Evolutionary conservation across 2,113 vertebrate genomes (phyloP).

Genomic region (Lepus timidus): DNA sequence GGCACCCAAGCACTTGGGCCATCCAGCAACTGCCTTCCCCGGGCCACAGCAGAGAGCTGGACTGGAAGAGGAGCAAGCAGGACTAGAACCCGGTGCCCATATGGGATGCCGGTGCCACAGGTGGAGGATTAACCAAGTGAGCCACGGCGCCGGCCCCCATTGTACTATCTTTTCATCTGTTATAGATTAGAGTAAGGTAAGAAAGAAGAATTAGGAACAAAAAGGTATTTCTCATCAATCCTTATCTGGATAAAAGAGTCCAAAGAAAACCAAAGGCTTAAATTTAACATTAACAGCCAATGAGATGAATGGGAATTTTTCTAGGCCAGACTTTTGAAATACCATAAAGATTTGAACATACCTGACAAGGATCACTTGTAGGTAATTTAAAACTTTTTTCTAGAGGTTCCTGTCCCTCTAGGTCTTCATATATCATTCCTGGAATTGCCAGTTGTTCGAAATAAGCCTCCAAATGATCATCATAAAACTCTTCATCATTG

Average conservation of each 20-base stretch:
- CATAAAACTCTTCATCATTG: constrained; percentile 93
- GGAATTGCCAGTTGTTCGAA: constrained; percentile 94
- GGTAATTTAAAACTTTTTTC: constrained; percentile 81
- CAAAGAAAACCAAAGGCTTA: constrained; percentile 29
- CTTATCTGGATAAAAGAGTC: neutral
- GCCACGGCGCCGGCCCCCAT: no score
- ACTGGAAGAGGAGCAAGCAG: no score
- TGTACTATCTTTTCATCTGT: neutral
- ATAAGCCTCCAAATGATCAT: constrained; percentile 94
- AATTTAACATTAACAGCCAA: constrained; percentile 24
- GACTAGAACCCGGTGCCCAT: no score
- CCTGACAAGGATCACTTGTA: constrained; percentile 68
- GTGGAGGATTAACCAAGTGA: no score
- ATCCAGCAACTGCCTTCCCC: no score
- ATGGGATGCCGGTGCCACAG: no score
- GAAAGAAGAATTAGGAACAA: neutral
- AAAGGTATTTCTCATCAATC: neutral
- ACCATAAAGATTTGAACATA: constrained; percentile 46
- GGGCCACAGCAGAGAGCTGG: no score
- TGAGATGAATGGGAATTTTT: constrained; percentile 13
- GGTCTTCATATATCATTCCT: constrained; percentile 90
- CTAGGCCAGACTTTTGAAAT: constrained; percentile 53
- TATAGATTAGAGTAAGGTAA: neutral
- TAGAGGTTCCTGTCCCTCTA: constrained; percentile 89
- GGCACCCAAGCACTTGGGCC: no score